These are phyloP conservation scores for Chlorospingus semifuscus DNA, from an alignment of 2,797 vertebrate genomes.

Conservation along the genomic window DNA sequence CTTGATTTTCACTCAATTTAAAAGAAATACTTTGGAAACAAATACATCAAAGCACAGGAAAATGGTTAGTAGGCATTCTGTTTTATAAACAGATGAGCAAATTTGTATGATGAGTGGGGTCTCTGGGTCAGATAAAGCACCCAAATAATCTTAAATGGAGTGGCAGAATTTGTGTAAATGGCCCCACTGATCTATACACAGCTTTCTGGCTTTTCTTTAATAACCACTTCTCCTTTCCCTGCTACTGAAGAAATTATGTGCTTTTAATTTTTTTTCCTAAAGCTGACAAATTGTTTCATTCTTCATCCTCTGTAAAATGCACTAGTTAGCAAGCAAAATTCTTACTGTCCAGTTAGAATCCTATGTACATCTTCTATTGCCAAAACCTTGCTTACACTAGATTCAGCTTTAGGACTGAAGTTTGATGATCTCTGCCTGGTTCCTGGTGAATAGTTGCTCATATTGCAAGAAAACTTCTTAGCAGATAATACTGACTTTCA, in stretches of 20 bases:
- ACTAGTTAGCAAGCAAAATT: neutral
- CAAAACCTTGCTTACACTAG: neutral
- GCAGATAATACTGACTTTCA: neutral
- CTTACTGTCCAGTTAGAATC: neutral
- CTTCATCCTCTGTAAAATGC: neutral
- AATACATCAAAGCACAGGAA: constrained; percentile 42
- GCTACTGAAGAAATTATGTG: neutral
- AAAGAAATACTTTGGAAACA: constrained; percentile 56
- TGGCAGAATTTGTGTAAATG: constrained; percentile 29
- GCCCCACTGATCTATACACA: constrained; percentile 8
- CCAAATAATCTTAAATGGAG: constrained; percentile 27
- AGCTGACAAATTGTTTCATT: neutral
- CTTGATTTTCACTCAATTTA: constrained; percentile 66
- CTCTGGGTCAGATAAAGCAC: constrained; percentile 55
- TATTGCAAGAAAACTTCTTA: neutral
- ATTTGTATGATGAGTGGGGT: neutral
- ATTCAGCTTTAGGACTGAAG: neutral
- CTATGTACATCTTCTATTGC: neutral
- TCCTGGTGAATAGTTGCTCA: neutral
- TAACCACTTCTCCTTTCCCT: neutral
- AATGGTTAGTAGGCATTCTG: constrained; percentile 38
- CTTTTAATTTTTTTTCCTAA: neutral
- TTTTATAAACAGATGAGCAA: constrained; percentile 32
- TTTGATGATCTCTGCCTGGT: neutral
- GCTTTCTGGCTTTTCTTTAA: constrained; percentile 26